A percentile compares a stretch with the other conserved stretches of the same genome.
These are phyloP conservation scores for Kryptopterus vitreolus DNA, from an alignment of 2,797 vertebrate genomes.

Conservation along the genomic window DNA sequence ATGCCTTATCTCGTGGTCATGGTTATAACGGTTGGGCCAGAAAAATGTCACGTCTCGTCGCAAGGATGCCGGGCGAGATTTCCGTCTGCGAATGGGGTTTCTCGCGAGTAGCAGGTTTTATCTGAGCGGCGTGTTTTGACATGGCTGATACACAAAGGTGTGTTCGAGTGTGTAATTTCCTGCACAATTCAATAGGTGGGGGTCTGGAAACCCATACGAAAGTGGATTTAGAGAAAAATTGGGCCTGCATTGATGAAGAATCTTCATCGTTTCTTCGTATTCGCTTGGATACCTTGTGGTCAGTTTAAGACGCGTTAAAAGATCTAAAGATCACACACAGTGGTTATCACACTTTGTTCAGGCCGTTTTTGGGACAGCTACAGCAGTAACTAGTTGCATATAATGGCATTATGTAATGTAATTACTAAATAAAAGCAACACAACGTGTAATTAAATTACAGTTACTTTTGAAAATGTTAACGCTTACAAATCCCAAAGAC, in stretches of 20 bases:
- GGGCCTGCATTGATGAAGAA: neutral
- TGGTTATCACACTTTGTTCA: neutral
- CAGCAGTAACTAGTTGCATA: too few species aligned
- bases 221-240: neutral
- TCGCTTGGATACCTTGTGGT: neutral
- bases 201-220: neutral
- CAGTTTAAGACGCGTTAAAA: neutral
- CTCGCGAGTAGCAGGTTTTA: neutral
- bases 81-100: neutral
- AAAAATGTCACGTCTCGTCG: slow-evolving; percentile 56
- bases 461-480: too few species aligned
- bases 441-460: too few species aligned
- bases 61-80: neutral
- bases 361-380: neutral
- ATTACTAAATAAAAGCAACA: too few species aligned
- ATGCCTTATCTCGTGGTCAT: slow-evolving; percentile 59
- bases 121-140: neutral
- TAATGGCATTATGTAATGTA: too few species aligned
- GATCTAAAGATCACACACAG: neutral
- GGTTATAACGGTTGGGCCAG: slow-evolving; percentile 56
- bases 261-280: neutral
- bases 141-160: slow-evolving; percentile 2
- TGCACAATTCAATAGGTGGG: neutral
- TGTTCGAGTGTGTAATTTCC: neutral
- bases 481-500: too few species aligned